phyloP scores from a whole-genome alignment of 2,888 invertebrate species.

The Euproctis similis region DNA sequence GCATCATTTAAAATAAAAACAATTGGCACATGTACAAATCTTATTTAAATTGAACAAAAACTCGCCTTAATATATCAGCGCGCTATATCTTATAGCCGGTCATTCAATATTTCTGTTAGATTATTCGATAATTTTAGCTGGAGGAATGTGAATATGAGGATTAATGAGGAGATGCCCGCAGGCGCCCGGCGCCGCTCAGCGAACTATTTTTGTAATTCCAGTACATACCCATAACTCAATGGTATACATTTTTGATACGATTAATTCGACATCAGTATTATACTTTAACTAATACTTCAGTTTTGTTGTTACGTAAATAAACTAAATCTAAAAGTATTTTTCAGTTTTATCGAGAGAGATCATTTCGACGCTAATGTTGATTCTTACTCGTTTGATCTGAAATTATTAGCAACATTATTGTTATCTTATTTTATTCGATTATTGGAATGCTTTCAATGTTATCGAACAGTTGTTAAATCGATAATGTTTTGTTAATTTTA shows the following conservation, averaged over 20 bases:
- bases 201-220: constrained; percentile 36
- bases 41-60: constrained; percentile 31
- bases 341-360: constrained; percentile 6
- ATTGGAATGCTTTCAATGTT: neutral
- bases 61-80: constrained; percentile 8
- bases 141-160: constrained; percentile 43
- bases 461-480: neutral
- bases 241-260: constrained; percentile 10
- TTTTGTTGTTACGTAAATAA: constrained; percentile 16
- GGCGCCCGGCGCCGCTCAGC: constrained; percentile 29
- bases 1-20: constrained; percentile 25
- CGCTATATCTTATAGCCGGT: constrained; percentile 15
- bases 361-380: constrained; percentile 9
- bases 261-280: constrained; percentile 23
- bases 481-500: too few relatives aligned
- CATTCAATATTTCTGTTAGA: constrained; percentile 32
- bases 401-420: neutral
- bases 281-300: constrained; percentile 18
- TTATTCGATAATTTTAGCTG: constrained; percentile 46
- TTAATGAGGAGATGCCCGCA: constrained; percentile 21
- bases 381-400: neutral
- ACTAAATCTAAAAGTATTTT: too few relatives aligned
- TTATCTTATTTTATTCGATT: constrained; percentile 1
- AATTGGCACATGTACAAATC: constrained; percentile 50
- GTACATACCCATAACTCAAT: constrained; percentile 11